phyloP scores from a whole-genome alignment of 2,888 invertebrate species.

The Colostygia pectinataria region DNA sequence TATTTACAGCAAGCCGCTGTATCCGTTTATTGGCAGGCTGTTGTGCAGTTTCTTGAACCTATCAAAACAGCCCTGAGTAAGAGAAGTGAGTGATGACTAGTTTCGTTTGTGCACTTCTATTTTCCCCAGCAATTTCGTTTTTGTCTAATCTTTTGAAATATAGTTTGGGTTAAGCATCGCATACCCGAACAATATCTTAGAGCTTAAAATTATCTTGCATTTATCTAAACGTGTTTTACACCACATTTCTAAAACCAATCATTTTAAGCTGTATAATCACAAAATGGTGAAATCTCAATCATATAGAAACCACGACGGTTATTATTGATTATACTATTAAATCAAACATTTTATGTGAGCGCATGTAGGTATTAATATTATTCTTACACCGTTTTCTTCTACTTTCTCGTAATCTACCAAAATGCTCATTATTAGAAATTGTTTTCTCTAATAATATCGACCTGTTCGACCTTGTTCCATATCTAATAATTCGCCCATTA shows the following conservation, averaged over 20 bases:
- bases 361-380: background rate
- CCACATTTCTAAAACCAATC: conserved; percentile 11
- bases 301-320: conserved; percentile 11
- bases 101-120: background rate
- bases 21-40: conserved; percentile 18
- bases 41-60: conserved; percentile 11
- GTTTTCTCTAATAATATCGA: conserved; percentile 16
- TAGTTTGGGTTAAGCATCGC: too few species aligned
- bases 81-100: background rate
- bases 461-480: conserved; percentile 24
- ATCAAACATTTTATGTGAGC: conserved; percentile 16
- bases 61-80: conserved; percentile 4
- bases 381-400: conserved; percentile 14
- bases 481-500: conserved; percentile 20
- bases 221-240: conserved; percentile 4
- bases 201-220: too few species aligned
- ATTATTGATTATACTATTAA: conserved; percentile 25
- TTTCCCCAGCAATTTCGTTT: too few species aligned
- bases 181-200: too few species aligned
- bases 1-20: conserved; percentile 28
- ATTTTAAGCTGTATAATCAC: conserved; percentile 17
- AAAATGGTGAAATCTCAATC: conserved; percentile 14
- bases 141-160: too few species aligned
- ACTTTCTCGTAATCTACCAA: conserved; percentile 18
- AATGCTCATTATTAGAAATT: conserved; percentile 9